Conservation (phyloP, 2,888 invertebrate genomes). For the Cryptops parisi region DNA sequence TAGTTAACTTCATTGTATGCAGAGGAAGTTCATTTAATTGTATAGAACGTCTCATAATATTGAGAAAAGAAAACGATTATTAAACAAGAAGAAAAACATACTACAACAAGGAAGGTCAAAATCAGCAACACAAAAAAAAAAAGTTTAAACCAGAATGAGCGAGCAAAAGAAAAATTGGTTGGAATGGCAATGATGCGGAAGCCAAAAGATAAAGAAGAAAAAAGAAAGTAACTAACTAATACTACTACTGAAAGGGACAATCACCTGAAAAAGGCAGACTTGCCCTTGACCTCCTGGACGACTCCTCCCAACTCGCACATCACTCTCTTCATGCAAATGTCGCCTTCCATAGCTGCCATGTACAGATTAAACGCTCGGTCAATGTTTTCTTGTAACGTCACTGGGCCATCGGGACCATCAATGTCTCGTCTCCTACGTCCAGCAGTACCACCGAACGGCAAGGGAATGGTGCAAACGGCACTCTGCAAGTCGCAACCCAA, state of each 20-base stretch:
- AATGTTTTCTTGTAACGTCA: slow-evolving; percentile 18
- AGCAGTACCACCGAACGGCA: slow-evolving; percentile 7
- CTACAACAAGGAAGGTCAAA: too few relatives aligned
- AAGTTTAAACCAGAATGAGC: background rate
- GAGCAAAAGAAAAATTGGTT: background rate
- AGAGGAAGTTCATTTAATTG: too few relatives aligned
- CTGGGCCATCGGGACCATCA: slow-evolving; percentile 13
- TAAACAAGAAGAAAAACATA: too few relatives aligned
- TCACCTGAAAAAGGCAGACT: slow-evolving; percentile 19
- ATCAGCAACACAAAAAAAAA: background rate
- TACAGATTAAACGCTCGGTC: slow-evolving; percentile 19
- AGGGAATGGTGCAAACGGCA: slow-evolving; percentile 18
- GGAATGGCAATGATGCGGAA: background rate
- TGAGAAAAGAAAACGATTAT: too few relatives aligned
- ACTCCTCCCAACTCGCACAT: slow-evolving; percentile 21
- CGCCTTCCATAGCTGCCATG: slow-evolving; percentile 19
- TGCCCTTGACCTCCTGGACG: slow-evolving; percentile 17
- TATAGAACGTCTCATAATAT: too few relatives aligned
- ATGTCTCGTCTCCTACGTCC: slow-evolving; percentile 9
- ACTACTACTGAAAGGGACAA: background rate
- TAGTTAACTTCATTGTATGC: too few relatives aligned
- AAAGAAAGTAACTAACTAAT: background rate
- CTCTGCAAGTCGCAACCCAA: slow-evolving; percentile 17
- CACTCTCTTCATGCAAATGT: slow-evolving; percentile 20
- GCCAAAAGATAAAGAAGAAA: background rate